These are phyloP conservation scores for Tromatobia lineatoria DNA, from an alignment of 2,888 invertebrate genomes.

Conservation along the genomic window DNA sequence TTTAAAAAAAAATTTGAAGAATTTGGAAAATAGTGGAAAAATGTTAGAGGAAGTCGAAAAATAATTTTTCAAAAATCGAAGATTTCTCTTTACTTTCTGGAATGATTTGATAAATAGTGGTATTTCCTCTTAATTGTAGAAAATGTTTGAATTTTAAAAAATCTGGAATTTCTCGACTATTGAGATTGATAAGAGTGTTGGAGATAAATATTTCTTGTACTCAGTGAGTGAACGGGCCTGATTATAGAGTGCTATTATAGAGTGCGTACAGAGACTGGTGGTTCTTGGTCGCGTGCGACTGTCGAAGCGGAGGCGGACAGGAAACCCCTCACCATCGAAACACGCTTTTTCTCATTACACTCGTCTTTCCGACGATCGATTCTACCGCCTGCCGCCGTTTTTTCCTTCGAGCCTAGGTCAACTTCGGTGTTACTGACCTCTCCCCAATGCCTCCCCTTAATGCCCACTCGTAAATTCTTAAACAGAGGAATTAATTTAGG, in stretches of 20 bases:
- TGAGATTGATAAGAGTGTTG: too few relatives aligned
- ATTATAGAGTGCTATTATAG: too few relatives aligned
- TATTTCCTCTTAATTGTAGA: too few relatives aligned
- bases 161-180: too few relatives aligned
- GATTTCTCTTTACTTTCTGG: too few relatives aligned
- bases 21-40: too few relatives aligned
- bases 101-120: too few relatives aligned
- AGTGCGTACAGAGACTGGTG: not conserved
- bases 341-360: slow-evolving; percentile 37
- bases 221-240: not conserved
- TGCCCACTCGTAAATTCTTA: not conserved
- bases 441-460: slow-evolving; percentile 8
- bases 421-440: slow-evolving; percentile 52
- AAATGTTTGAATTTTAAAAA: too few relatives aligned
- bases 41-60: too few relatives aligned
- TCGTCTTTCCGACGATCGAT: slow-evolving; percentile 30
- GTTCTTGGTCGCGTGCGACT: slow-evolving; percentile 19
- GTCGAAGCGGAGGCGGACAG: slow-evolving; percentile 39
- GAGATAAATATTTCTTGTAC: too few relatives aligned
- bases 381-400: not conserved
- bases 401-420: slow-evolving; percentile 30
- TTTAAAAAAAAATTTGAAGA: too few relatives aligned
- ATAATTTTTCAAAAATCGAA: too few relatives aligned
- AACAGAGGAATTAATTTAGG: not conserved
- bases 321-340: slow-evolving; percentile 44